A percentile compares a stretch with the other conserved stretches of the same genome.
These are phyloP conservation scores for Lota lota DNA, from an alignment of 2,113 vertebrate genomes.

Conservation along the genomic window DNA sequence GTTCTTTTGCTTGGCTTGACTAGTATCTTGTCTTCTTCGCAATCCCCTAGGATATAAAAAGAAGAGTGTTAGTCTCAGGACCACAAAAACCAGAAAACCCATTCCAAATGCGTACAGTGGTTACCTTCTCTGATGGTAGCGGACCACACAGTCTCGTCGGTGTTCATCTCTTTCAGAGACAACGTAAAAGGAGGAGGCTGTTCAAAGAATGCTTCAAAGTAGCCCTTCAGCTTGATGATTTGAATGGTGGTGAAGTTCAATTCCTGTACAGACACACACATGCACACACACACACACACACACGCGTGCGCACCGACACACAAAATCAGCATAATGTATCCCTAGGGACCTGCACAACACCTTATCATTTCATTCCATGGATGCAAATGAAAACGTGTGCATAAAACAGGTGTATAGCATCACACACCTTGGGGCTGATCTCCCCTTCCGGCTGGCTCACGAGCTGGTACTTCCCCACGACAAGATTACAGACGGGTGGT, in stretches of 20 bases:
- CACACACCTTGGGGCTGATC: conserved; percentile 76
- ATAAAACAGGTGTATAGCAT: conserved; percentile 5
- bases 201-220: conserved; percentile 83
- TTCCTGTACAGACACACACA: too few species aligned
- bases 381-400: too few species aligned
- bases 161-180: conserved; percentile 75
- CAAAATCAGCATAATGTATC: too few species aligned
- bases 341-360: conserved; percentile 62
- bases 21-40: background rate
- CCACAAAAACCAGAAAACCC: background rate
- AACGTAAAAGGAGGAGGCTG: conserved; percentile 80
- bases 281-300: too few species aligned
- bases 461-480: conserved; percentile 77
- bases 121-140: conserved; percentile 80
- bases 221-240: conserved; percentile 78
- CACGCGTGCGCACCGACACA: too few species aligned
- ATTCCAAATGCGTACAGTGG: background rate
- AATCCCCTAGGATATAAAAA: background rate
- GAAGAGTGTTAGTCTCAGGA: background rate
- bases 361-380: too few species aligned
- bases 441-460: conserved; percentile 81
- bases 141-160: conserved; percentile 76
- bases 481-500: conserved; percentile 78
- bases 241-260: conserved; percentile 76
- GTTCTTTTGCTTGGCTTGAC: too few species aligned